Base-by-base conservation (phyloP, 2,797 vertebrate genomes). In the Sciurus vulgaris region DNA sequence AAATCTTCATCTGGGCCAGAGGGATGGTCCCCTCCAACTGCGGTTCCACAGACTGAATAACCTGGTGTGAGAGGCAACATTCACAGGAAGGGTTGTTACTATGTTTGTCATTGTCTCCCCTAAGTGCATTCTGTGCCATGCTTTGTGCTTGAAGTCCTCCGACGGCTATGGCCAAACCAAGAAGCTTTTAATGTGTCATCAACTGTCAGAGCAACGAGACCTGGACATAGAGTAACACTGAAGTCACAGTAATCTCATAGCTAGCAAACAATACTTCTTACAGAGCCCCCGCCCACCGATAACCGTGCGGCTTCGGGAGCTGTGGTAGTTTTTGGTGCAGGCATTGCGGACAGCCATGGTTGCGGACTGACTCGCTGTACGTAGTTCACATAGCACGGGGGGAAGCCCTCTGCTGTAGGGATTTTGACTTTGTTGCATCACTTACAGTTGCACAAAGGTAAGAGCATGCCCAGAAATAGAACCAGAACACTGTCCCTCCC, bases 301-400 rank as follows among this genome's bases (percentile, higher is more conserved):
- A n/a, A n/a, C n/a, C 26, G 44, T 11, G 61, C 49, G n/a, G 84
- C 17, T 94, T 69, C 54, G 41, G 93, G 69, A 84, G 69, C 93
- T 89, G 54, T 88, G 59, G 88, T 93, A 35, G 92, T 96, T 97
- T 92, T 83, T 65, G 54, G 8, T 88, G 44, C 49, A 93, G 72
- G 83, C 83, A 49, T n/a, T 67, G 87, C 77, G 61, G 93, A 54
- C 33, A 89, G 67, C 74, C 38, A 41, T 15, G 49, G 22, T 49
- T 85, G 69, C 17, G 18, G 51, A 49, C 33, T 63, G 38, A 17
- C 22, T 38, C 38, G 38, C 26, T 74, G 0, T 44, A 0, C 22
- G 4, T 35, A 3, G 11, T n/a, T 70, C 59, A 78, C 17, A 11
- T 4, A 35, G 49, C 92, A 86, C 54, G 65, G 51, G 74, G 89